Conservation (phyloP, 2,888 invertebrate genomes). For the Macaria notata region DNA sequence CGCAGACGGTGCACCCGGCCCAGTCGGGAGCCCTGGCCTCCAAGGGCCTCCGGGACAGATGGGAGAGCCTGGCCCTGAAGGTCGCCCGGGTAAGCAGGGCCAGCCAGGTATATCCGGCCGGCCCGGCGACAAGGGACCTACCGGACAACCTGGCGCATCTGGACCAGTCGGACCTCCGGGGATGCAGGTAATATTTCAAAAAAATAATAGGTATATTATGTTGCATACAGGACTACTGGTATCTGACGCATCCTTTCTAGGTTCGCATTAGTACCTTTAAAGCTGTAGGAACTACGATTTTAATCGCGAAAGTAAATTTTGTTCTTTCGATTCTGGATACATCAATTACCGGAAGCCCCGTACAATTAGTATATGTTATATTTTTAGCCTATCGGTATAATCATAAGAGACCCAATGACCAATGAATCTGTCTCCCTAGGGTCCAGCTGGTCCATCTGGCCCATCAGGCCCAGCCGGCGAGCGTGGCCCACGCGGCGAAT, state of each 20-base stretch:
- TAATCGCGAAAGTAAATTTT: no score
- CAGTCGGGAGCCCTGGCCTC: conserved; percentile 84
- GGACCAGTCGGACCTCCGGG: conserved; percentile 87
- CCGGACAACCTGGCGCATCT: conserved; percentile 84
- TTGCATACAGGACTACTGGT: no score
- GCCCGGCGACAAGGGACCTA: conserved; percentile 89
- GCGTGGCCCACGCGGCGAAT: conserved; percentile 87
- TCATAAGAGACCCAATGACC: no score
- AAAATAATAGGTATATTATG: no score
- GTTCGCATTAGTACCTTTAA: no score
- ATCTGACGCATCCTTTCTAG: no score
- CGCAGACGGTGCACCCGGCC: conserved; percentile 87
- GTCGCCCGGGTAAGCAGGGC: conserved; percentile 86
- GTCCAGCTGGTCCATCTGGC: conserved; percentile 85
- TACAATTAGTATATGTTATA: no score
- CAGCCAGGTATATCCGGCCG: conserved; percentile 87
- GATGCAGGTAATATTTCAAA: conserved; percentile 77
- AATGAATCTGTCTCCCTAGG: conserved; percentile 61
- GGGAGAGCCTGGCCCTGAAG: conserved; percentile 83
- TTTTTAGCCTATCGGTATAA: no score
- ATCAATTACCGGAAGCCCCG: no score
- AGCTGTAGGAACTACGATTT: no score
- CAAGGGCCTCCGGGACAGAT: conserved; percentile 85
- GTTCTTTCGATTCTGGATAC: no score
- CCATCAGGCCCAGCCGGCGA: conserved; percentile 87